These are phyloP conservation scores for Cydia strobilella DNA, from an alignment of 1,140 invertebrate species.

Conservation along the genomic window DNA sequence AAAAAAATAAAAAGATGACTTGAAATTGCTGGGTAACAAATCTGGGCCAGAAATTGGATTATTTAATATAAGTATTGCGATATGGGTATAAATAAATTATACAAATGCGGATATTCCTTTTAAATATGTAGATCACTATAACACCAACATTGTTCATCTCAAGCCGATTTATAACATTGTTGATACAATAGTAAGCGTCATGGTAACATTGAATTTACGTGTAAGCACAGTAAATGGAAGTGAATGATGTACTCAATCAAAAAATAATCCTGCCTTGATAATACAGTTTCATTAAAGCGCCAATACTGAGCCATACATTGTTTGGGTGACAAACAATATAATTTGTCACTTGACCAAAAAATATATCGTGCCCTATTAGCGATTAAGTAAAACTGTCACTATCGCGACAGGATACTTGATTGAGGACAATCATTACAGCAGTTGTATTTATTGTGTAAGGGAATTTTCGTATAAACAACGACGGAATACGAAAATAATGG, in stretches of 20 bases:
- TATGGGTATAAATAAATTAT: conserved; percentile 15
- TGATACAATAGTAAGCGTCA: conserved; percentile 22
- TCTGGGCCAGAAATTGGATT: conserved; percentile 7
- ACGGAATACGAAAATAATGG: not conserved
- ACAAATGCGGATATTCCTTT: conserved; percentile 10
- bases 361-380: not conserved
- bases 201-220: conserved; percentile 7
- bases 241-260: too few species aligned
- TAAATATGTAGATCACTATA: conserved; percentile 26
- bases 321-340: too few species aligned
- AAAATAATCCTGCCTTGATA: too few species aligned
- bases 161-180: conserved; percentile 14
- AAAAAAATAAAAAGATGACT: conserved; percentile 30
- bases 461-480: not conserved
- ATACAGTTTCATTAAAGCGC: too few species aligned
- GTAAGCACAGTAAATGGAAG: not conserved
- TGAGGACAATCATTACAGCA: not conserved
- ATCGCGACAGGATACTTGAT: not conserved
- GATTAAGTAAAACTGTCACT: not conserved
- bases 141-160: conserved; percentile 19
- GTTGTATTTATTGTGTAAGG: not conserved
- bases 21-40: not conserved
- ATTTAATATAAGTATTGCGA: conserved; percentile 72
- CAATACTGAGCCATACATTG: too few species aligned
- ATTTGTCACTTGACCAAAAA: not conserved